Conservation (phyloP, 2,888 invertebrate genomes). For the Chaetogeoica ovagalla region DNA sequence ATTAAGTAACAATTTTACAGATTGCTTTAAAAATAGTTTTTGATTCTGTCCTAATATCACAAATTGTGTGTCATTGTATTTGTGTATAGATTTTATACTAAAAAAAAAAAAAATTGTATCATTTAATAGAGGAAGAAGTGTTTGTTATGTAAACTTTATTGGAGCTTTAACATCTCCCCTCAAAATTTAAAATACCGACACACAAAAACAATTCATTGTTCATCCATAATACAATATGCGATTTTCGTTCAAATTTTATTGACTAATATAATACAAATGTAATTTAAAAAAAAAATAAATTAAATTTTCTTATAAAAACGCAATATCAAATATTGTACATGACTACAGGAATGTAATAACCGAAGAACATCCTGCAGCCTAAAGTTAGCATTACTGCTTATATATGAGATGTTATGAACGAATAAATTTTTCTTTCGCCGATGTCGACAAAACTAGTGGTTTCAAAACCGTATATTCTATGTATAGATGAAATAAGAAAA, state of each 20-base stretch:
- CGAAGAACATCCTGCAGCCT: neutral
- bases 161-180: too few species aligned
- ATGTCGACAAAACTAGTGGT: conserved; percentile 4
- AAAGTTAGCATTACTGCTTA: neutral
- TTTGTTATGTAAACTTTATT: too few species aligned
- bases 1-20: too few species aligned
- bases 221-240: neutral
- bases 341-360: conserved; percentile 11
- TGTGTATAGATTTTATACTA: too few species aligned
- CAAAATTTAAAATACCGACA: neutral
- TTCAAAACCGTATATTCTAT: neutral
- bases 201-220: neutral
- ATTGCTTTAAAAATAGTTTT: too few species aligned
- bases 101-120: too few species aligned
- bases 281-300: neutral
- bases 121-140: too few species aligned
- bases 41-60: too few species aligned
- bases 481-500: conserved; percentile 14
- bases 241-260: neutral
- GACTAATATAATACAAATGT: neutral
- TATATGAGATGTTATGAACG: conserved; percentile 1
- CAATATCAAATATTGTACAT: neutral
- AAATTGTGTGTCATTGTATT: too few species aligned
- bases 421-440: conserved; percentile 9
- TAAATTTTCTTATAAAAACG: neutral